Evolutionary conservation across 2,113 vertebrate species (phyloP).

Genomic region (Crotophaga sulcirostris): DNA sequence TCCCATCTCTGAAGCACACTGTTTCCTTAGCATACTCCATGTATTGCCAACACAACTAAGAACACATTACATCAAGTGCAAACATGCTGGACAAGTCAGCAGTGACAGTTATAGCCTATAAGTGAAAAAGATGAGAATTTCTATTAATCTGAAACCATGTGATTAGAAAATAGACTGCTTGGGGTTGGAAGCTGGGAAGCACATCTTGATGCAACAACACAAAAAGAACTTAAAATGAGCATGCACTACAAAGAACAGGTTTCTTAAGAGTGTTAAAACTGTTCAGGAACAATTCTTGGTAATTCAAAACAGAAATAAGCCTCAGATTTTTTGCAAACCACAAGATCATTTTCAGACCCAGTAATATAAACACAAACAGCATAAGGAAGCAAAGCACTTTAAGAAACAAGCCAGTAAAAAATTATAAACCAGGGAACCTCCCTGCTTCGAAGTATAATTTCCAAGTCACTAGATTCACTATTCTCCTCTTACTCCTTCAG

Average conservation of each 20-base stretch:
- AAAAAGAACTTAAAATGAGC: not conserved
- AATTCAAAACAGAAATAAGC: not conserved
- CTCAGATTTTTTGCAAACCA: not conserved
- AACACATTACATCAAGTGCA: not conserved
- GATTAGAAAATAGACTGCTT: not conserved
- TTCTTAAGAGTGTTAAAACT: not conserved
- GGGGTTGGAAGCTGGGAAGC: not conserved
- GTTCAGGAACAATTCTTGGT: not conserved
- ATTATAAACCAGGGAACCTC: not conserved
- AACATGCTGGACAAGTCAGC: not conserved
- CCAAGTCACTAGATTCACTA: not conserved
- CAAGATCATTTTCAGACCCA: not conserved
- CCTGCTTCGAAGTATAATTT: not conserved
- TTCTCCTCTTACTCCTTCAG: not conserved
- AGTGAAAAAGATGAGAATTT: not conserved
- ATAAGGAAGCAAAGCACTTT: not conserved
- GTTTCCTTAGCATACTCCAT: not conserved
- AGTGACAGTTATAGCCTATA: not conserved
- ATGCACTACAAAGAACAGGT: not conserved
- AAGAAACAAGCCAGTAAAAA: not conserved
- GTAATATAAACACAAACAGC: not conserved
- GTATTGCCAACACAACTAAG: not conserved
- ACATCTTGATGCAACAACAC: not conserved
- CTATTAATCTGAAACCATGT: not conserved
- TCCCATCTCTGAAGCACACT: not conserved